Percentiles rank a stretch among this genome's conserved stretches.
phyloP scores from a whole-genome alignment of 2,888 invertebrate genomes.

The Lutraria lutraria region DNA sequence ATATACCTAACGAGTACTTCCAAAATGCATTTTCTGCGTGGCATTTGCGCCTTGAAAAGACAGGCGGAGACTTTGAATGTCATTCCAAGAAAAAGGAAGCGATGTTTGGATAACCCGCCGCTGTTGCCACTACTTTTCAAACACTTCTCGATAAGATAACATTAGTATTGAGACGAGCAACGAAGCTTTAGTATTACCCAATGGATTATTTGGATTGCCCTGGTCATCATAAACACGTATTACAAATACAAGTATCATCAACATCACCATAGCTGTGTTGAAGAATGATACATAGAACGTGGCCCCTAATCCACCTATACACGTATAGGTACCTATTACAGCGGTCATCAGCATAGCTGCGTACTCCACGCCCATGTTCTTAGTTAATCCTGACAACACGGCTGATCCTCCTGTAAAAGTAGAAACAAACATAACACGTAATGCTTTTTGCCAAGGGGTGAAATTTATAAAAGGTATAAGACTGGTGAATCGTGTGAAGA shows the following conservation, averaged over 20 bases:
- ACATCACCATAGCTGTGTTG: constrained; percentile 85
- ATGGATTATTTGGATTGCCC: constrained; percentile 65
- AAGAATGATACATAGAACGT: constrained; percentile 87
- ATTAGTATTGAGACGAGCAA: too few species aligned
- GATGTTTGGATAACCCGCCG: too few species aligned
- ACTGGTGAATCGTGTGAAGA: too few species aligned
- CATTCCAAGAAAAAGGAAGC: too few species aligned
- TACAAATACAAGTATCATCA: constrained; percentile 84
- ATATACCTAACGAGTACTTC: too few species aligned
- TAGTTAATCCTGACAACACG: constrained; percentile 83
- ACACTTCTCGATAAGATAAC: too few species aligned
- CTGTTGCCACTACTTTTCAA: too few species aligned
- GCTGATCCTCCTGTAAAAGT: constrained; percentile 81
- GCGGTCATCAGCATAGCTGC: constrained; percentile 84
- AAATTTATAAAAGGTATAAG: too few species aligned
- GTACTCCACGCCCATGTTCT: constrained; percentile 83
- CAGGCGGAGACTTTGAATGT: too few species aligned
- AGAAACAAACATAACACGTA: neutral
- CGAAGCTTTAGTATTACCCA: constrained; percentile 67
- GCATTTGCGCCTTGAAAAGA: too few species aligned
- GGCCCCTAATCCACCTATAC: constrained; percentile 85
- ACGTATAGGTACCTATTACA: constrained; percentile 84
- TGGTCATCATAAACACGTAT: constrained; percentile 82
- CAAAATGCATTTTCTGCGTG: too few species aligned
- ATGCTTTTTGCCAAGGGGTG: too few species aligned